A percentile compares a stretch with the other conserved stretches of the same genome.
Conservation (phyloP, 2,888 invertebrate genomes). For the Eristalis intricaria region DNA sequence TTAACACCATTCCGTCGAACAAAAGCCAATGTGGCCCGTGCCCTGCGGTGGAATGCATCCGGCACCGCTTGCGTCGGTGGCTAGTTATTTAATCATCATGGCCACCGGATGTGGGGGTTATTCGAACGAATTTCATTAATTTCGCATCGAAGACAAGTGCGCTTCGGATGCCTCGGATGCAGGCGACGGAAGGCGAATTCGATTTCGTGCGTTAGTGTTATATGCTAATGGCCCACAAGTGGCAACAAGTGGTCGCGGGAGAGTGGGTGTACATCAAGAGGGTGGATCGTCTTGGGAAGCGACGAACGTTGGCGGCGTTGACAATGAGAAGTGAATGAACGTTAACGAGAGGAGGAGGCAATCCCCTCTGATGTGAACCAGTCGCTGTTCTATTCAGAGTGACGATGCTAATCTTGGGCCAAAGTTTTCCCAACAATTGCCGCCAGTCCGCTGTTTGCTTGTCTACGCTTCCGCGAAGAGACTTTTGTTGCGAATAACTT, state of each 20-base stretch:
- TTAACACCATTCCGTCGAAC: not conserved
- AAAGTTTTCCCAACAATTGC: constrained; percentile 31
- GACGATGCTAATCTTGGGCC: constrained; percentile 42
- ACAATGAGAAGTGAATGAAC: constrained; percentile 49
- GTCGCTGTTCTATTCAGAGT: not conserved
- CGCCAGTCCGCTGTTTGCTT: constrained; percentile 17
- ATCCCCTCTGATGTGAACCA: constrained; percentile 42
- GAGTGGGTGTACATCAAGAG: constrained; percentile 14
- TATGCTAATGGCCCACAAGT: constrained; percentile 19
- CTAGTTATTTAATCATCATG: constrained; percentile 25
- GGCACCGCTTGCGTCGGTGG: not conserved
- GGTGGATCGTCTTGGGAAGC: constrained; percentile 20
- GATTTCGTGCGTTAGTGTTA: constrained; percentile 9
- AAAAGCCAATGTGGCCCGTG: not conserved
- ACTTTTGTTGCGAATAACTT: constrained; percentile 33
- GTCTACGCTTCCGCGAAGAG: not conserved
- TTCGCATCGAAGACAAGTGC: not conserved
- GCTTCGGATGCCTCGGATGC: not conserved
- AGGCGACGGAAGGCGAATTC: constrained; percentile 1
- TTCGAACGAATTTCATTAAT: constrained; percentile 16
- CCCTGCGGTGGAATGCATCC: not conserved
- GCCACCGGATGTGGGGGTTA: not conserved
- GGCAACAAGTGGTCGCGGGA: constrained; percentile 31
- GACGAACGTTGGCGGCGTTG: not conserved
- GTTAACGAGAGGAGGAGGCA: constrained; percentile 49